Base-by-base conservation (phyloP, 1,140 invertebrate species). In the Tetramorium parvispinum region DNA sequence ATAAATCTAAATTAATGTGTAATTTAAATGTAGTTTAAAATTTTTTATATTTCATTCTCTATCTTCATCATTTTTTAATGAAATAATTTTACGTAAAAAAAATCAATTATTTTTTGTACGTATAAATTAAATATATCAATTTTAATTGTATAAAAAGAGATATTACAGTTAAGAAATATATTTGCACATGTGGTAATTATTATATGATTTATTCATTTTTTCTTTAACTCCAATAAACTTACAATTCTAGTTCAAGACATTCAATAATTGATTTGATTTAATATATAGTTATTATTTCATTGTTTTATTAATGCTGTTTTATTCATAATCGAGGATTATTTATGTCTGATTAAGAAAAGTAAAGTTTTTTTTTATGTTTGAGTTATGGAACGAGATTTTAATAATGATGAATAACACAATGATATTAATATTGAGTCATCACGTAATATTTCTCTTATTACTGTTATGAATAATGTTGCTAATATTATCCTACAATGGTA, bases 371-470 rank as follows among this genome's bases (percentile, higher is more conserved):
- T 21, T 75, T 21, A 89, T 89, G 63, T 73, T 73, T 53, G 78
- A 78, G 63, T 87, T 76, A 85, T 65, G 24, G 49, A 88, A 77
- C 73, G 0, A 66, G 13, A 37, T 11, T 78, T 32, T 88, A 71
- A 85, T 75, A 88, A 79, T 32, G 32, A 79, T 85, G 32, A 59
- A 78, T 85, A 77, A 85, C 79, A 68, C n/a, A 37, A 75, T 63
- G 27, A 5, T 10, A 53, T 51, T 43, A 43, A 71, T 73, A 85
- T 78, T 49, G 40, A 85, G 57, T 75, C 32, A 3, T 55, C 59
- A 77, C 55, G 49, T 24, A 79, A 78, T 85, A 66, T 85, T 18
- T 88, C 46, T 76, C 57, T 79, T 49, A 89, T 81, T 85, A 66
- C 32, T 59, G 51, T 51, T 57, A 55, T 85, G 61, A 66, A 10